These are phyloP conservation scores for Quadriops clusia DNA, from an alignment of 2,888 invertebrate genomes.

Conservation along the genomic window DNA sequence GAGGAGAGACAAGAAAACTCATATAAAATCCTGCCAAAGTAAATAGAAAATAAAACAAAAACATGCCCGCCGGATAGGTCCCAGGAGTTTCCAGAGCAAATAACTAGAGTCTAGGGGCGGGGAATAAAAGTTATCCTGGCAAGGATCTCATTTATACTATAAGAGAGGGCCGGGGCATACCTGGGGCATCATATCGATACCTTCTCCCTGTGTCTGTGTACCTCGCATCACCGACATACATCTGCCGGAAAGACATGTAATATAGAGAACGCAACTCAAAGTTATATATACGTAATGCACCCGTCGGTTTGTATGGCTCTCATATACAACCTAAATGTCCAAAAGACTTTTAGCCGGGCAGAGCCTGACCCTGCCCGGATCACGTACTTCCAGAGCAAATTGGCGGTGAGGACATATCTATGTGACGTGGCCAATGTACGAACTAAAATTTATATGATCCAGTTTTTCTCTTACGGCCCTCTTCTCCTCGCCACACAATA, in stretches of 20 bases:
- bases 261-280: constrained; percentile 24
- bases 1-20: constrained; percentile 19
- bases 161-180: constrained; percentile 20
- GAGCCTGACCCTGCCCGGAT: constrained; percentile 25
- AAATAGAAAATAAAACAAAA: constrained; percentile 33
- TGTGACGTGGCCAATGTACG: constrained; percentile 31
- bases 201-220: constrained; percentile 9
- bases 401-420: constrained; percentile 29
- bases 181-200: constrained; percentile 26
- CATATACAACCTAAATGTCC: constrained; percentile 33
- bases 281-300: constrained; percentile 30
- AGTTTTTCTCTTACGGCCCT: too few species aligned
- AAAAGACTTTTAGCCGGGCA: constrained; percentile 24
- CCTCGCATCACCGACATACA: constrained; percentile 8
- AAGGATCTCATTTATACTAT: constrained; percentile 25
- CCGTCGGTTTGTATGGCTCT: constrained; percentile 25
- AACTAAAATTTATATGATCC: constrained; percentile 31
- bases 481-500: too few species aligned
- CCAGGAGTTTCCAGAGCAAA: constrained; percentile 25
- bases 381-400: constrained; percentile 30
- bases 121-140: constrained; percentile 19
- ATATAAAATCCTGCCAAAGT: constrained; percentile 28
- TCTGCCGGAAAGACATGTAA: constrained; percentile 21
- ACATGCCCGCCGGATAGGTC: constrained; percentile 26
- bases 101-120: constrained; percentile 22